Base-by-base conservation (phyloP, 2,113 vertebrate genomes). In the Hypomesus transpacificus region DNA sequence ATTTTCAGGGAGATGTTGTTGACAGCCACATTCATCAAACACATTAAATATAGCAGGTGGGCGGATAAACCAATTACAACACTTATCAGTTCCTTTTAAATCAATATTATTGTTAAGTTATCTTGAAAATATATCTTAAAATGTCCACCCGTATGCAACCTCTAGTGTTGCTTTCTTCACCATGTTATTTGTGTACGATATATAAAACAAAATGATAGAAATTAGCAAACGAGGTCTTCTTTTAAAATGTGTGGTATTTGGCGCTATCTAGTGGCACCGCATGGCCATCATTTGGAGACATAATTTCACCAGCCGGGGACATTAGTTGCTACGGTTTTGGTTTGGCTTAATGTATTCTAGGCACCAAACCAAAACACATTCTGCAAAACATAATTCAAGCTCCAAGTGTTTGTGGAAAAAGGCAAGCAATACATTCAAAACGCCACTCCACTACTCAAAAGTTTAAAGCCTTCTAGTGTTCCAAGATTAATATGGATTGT, bases 21-120 rank as follows among this genome's bases (percentile, higher is more conserved):
- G 64, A 8, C 31, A 21, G 3, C 20, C 26, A 58, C 13, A 18
- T 34, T 39, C 14, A 17, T 57, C 66, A 26, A 64, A 62, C 24
- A 56, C 65, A 50, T 51, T 66, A 77, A 77, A 72, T 53, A 59
- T 31, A n/a, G 26, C 66, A 31, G 52, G 70, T 72, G 53, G 60
- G 59, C 59, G 61, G 66, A 73, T 69, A 77, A 77, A 68, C 59
- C 62, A 69, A 71, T 71, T 71, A 71, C 17, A 46, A 46, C 39
- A 46, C 39, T 11, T 13, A 46, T 46, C 39, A 46, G 39, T 46
- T 46, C 11, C 9, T 46, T 46, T 46, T 9, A 46, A 46, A 56
- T 56, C 4, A 17, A 56, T 20, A 20, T 56, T 56, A n/a, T 56
- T 56, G 54, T 56, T 56, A 20, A n/a, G n/a, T n/a, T 20, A 57